Percentiles rank a stretch among this genome's conserved stretches.
Conservation (phyloP, 2,888 invertebrate genomes). For the Tryphoninae sp. region DNA sequence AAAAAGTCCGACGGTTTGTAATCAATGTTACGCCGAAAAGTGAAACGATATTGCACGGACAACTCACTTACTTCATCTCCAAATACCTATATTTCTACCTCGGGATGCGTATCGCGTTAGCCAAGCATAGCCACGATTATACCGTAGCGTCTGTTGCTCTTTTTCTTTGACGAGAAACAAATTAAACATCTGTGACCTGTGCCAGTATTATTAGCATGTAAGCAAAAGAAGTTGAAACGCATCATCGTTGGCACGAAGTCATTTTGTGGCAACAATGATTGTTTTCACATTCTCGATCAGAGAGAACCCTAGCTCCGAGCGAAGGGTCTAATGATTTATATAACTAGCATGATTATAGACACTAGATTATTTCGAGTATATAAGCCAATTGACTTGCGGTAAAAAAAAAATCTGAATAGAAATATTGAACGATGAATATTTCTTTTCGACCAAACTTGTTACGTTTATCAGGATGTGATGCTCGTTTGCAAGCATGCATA, state of each 20-base stretch:
- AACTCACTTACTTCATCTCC: background rate
- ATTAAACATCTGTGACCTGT: constrained; percentile 66
- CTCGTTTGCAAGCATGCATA: constrained; percentile 5
- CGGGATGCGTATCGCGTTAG: constrained; percentile 31
- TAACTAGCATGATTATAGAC: constrained; percentile 33
- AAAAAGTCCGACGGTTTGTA: too few species aligned
- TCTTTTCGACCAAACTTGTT: background rate
- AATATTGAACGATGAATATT: constrained; percentile 1
- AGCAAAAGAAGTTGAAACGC: constrained; percentile 43
- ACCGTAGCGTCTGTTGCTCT: constrained; percentile 6
- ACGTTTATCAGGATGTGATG: background rate
- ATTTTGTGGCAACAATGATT: constrained; percentile 18
- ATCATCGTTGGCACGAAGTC: constrained; percentile 23
- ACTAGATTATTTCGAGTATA: constrained; percentile 23
- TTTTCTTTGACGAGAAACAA: constrained; percentile 11
- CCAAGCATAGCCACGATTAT: constrained; percentile 31
- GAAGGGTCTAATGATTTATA: constrained; percentile 26
- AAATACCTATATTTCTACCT: constrained; percentile 29
- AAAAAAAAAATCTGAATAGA: background rate
- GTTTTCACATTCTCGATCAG: constrained; percentile 33
- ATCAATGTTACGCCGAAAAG: background rate
- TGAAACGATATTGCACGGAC: background rate
- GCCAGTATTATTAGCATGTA: constrained; percentile 66
- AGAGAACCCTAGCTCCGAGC: constrained; percentile 21
- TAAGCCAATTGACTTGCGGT: constrained; percentile 31